Evolutionary conservation across 2,797 vertebrate species (phyloP).

Genomic region (Champsocephalus esox): DNA sequence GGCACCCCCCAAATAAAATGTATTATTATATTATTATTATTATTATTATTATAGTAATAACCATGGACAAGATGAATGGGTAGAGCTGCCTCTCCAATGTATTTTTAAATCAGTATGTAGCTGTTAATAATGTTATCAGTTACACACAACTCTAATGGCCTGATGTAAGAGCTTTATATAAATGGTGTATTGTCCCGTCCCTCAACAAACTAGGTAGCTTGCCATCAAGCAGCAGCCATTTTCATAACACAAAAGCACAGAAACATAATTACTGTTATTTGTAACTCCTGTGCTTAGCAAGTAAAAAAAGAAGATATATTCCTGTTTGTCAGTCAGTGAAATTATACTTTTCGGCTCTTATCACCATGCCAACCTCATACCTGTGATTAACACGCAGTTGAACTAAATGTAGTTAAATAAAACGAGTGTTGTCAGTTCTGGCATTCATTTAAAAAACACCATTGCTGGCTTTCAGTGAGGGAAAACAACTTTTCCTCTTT

Average conservation of each 20-base stretch:
- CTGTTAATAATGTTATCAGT: neutral
- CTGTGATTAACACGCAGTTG: neutral
- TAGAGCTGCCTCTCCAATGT: neutral
- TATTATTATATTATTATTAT: too few relatives aligned
- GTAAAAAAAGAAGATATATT: too few relatives aligned
- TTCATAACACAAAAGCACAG: too few relatives aligned
- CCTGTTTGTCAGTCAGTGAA: neutral
- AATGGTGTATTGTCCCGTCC: neutral
- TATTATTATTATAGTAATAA: neutral
- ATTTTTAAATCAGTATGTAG: neutral
- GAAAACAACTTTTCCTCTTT: conserved; percentile 5
- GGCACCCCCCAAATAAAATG: too few relatives aligned
- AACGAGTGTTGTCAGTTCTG: neutral
- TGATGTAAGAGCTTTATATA: neutral
- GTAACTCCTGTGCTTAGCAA: too few relatives aligned
- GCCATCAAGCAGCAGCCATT: too few relatives aligned
- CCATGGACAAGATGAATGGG: conserved; percentile 13
- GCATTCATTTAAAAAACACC: neutral
- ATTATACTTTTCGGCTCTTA: neutral
- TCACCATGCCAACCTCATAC: neutral
- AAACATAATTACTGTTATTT: too few relatives aligned
- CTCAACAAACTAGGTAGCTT: too few relatives aligned
- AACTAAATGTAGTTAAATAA: conserved; percentile 9
- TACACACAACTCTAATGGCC: neutral
- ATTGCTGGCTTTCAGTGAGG: neutral